Evolutionary conservation across 2,113 vertebrate genomes (phyloP).

Genomic region (Rhinopomastus cyanomelas): DNA sequence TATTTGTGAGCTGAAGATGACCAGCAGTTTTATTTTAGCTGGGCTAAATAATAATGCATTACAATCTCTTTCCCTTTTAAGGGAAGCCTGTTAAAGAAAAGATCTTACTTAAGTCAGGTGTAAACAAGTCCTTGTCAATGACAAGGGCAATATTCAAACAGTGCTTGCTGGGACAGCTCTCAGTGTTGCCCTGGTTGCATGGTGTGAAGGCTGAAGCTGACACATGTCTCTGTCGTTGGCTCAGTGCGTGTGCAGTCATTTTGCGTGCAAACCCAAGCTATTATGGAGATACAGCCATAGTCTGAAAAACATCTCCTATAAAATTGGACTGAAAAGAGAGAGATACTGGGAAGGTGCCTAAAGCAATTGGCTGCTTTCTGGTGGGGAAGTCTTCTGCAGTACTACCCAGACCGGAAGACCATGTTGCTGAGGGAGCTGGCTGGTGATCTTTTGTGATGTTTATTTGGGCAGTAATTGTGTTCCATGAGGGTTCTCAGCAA

Average conservation of each 20-base stretch:
- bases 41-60: neutral
- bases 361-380: neutral
- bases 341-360: neutral
- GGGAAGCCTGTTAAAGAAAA: neutral
- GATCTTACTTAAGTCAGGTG: neutral
- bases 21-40: neutral
- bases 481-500: neutral
- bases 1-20: neutral
- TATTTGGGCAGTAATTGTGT: neutral
- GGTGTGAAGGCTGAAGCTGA: neutral
- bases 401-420: neutral
- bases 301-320: neutral
- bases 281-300: neutral
- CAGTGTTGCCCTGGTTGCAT: neutral
- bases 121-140: neutral
- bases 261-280: neutral
- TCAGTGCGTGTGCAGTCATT: neutral
- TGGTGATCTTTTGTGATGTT: neutral
- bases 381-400: neutral
- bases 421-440: neutral
- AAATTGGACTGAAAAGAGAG: neutral
- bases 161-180: neutral
- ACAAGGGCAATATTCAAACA: neutral
- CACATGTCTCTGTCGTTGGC: rapidly evolving
- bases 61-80: neutral